These are phyloP conservation scores for Dryobates pubescens DNA, from an alignment of 2,797 vertebrate genomes.

Conservation along the genomic window DNA sequence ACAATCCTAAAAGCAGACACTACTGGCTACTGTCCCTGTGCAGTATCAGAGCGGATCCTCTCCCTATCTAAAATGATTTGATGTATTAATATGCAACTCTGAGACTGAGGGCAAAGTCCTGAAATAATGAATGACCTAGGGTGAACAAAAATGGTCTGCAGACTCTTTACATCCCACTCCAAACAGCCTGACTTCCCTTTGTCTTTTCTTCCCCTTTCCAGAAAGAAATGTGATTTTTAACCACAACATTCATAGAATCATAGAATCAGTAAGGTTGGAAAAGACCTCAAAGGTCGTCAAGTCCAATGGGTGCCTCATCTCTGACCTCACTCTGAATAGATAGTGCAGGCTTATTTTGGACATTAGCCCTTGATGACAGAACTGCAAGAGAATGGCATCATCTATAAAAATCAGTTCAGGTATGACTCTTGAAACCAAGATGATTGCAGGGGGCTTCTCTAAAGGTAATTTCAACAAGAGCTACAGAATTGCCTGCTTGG, in stretches of 20 bases:
- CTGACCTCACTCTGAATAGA: background rate
- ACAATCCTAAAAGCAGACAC: background rate
- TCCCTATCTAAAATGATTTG: background rate
- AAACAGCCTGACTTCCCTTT: background rate
- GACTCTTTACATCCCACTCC: background rate
- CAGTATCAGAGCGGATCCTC: background rate
- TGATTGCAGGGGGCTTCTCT: background rate
- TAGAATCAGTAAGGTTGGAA: no score
- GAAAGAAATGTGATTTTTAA: background rate
- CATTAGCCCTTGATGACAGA: background rate
- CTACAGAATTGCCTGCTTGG: accelerated
- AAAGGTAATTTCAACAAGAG: background rate
- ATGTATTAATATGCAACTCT: background rate
- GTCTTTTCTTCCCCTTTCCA: background rate
- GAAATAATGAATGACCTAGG: background rate
- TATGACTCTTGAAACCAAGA: background rate
- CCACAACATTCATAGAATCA: background rate
- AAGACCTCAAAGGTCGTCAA: no score
- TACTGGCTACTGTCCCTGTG: background rate
- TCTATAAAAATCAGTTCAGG: background rate
- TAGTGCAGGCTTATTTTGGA: background rate
- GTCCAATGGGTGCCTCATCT: background rate
- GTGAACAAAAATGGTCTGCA: background rate
- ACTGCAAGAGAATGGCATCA: background rate
- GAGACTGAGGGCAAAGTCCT: background rate